Conservation (phyloP, 1,140 invertebrate genomes). For the Augochlora pura region DNA sequence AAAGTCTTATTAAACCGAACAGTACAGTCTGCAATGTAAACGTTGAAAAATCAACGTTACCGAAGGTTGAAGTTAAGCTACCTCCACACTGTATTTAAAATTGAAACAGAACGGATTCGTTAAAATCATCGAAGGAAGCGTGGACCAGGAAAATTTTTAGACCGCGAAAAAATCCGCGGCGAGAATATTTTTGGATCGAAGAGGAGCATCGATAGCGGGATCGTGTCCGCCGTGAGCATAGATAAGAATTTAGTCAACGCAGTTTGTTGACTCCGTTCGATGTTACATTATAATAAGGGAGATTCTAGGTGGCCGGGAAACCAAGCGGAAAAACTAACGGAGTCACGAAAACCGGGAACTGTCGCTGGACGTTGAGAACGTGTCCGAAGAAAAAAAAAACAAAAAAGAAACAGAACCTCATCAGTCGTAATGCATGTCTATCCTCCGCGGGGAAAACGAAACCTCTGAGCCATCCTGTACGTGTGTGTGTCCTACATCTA, state of each 20-base stretch:
- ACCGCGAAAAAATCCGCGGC: too few relatives aligned
- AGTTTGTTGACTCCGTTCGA: not conserved
- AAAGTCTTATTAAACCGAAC: too few relatives aligned
- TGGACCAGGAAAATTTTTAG: too few relatives aligned
- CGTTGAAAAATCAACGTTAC: too few relatives aligned
- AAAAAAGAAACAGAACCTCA: too few relatives aligned
- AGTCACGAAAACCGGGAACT: not conserved
- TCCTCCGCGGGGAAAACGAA: constrained; percentile 30
- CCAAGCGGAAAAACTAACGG: not conserved
- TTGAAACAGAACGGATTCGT: too few relatives aligned
- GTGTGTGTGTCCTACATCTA: constrained; percentile 48
- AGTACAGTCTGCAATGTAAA: too few relatives aligned
- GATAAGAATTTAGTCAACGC: not conserved
- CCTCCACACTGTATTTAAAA: too few relatives aligned
- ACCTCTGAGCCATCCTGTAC: constrained; percentile 39
- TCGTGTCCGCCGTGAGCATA: not conserved
- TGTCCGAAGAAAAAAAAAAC: not conserved
- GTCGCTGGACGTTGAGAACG: not conserved
- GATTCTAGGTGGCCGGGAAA: not conserved
- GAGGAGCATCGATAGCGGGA: not conserved
- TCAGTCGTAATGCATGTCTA: not conserved
- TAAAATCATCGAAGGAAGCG: too few relatives aligned
- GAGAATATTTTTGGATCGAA: too few relatives aligned
- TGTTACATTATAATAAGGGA: not conserved
- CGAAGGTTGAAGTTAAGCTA: too few relatives aligned